A percentile compares a stretch with the other conserved stretches of the same genome.
phyloP scores from a whole-genome alignment of 1,140 invertebrate species.

The Brachionus asplanchnoidis region DNA sequence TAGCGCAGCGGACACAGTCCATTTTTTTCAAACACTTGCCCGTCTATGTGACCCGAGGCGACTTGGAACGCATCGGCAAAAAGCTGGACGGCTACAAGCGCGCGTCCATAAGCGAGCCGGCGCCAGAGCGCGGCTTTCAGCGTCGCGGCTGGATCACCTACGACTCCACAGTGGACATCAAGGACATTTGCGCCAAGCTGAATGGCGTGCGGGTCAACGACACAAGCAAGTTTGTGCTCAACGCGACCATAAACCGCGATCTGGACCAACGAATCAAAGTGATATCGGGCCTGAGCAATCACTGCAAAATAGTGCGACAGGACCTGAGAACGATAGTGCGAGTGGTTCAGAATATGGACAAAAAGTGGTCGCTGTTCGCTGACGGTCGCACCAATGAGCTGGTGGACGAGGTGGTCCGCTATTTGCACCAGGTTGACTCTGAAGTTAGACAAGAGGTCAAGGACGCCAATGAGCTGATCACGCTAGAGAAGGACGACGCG shows the following conservation, averaged over 20 bases:
- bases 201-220: slow-evolving; percentile 95
- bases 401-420: slow-evolving; percentile 81
- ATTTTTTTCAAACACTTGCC: slow-evolving; percentile 93
- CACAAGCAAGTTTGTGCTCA: slow-evolving; percentile 64
- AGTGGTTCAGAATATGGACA: slow-evolving; percentile 84
- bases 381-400: slow-evolving; percentile 59
- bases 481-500: slow-evolving; percentile 72
- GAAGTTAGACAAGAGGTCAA: background rate
- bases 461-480: slow-evolving; percentile 46
- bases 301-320: slow-evolving; percentile 76
- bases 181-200: slow-evolving; percentile 98
- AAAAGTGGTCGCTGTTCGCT: slow-evolving; percentile 97
- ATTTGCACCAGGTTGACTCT: background rate
- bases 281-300: slow-evolving; percentile 83
- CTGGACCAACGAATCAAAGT: slow-evolving; percentile 82
- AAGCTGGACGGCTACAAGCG: slow-evolving; percentile 74
- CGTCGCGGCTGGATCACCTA: slow-evolving; percentile 97
- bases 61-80: slow-evolving; percentile 76
- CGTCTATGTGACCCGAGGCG: slow-evolving; percentile 87
- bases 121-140: slow-evolving; percentile 83
- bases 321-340: slow-evolving; percentile 89
- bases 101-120: slow-evolving; percentile 89
- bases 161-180: slow-evolving; percentile 66
- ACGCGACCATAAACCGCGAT: slow-evolving; percentile 88
- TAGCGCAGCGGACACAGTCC: slow-evolving; percentile 83